Percentiles rank a stretch among this genome's conserved stretches.
phyloP scores from a whole-genome alignment of 1,140 invertebrate genomes.

The Scaptomyza hsui region DNA sequence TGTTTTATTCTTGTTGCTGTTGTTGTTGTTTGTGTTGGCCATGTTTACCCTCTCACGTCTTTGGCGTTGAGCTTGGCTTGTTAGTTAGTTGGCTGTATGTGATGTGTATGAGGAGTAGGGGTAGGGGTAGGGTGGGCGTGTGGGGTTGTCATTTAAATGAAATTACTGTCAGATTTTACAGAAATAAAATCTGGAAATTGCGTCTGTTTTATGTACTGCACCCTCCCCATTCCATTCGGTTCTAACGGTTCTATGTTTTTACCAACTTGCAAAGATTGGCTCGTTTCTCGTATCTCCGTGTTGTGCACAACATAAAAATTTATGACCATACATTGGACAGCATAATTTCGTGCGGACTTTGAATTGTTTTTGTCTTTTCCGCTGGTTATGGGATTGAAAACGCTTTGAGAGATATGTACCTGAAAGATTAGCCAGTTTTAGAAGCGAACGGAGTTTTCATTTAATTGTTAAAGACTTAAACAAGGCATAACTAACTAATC shows the following conservation, averaged over 20 bases:
- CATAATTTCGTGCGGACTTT: conserved; percentile 64
- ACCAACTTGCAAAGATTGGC: conserved; percentile 27
- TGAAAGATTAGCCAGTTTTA: conserved; percentile 34
- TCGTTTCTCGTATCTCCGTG: conserved; percentile 30
- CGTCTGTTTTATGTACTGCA: conserved; percentile 73
- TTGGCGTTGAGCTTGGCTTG: conserved; percentile 25
- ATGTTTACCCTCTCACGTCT: conserved; percentile 29
- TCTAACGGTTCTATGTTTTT: conserved; percentile 29
- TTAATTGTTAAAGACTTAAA: not conserved
- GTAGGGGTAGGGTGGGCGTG: conserved; percentile 13
- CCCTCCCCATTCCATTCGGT: conserved; percentile 1
- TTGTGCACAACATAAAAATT: conserved; percentile 64
- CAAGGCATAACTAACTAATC: not conserved
- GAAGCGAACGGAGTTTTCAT: conserved; percentile 7
- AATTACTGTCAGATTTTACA: conserved; percentile 81
- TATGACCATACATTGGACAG: conserved; percentile 72
- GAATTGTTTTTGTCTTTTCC: conserved; percentile 41
- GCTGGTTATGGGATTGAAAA: conserved; percentile 44
- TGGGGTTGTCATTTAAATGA: conserved; percentile 76
- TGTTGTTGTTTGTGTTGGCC: conserved; percentile 15
- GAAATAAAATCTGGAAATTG: conserved; percentile 78
- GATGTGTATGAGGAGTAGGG: not conserved
- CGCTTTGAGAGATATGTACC: no score
- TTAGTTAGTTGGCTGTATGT: conserved; percentile 37
- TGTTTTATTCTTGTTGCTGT: no score